phyloP scores from a whole-genome alignment of 92 coral and sea anemone genomes.

The Paramuricea clavata region DNA sequence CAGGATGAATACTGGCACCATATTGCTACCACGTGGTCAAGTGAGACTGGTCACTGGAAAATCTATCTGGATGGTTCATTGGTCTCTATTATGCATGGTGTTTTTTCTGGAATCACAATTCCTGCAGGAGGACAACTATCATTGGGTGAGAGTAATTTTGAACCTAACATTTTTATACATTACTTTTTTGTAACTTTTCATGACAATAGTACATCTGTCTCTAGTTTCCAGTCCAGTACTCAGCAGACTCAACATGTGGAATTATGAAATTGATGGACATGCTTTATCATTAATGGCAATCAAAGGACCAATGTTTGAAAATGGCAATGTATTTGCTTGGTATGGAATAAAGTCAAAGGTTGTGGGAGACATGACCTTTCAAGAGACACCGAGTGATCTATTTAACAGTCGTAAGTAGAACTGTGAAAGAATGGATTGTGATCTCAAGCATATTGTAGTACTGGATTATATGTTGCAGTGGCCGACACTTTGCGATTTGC shows the following conservation, averaged over 20 bases:
- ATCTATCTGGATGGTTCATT: constrained; percentile 15
- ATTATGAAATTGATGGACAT: background rate
- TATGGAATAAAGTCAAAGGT: constrained; percentile 10
- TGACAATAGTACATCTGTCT: background rate
- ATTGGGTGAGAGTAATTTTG: background rate
- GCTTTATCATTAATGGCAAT: background rate
- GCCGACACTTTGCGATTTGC: no score
- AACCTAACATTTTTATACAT: no score
- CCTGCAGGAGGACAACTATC: background rate
- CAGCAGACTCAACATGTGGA: constrained; percentile 23
- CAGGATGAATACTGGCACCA: constrained; percentile 34
- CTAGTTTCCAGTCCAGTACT: background rate
- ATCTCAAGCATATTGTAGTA: background rate
- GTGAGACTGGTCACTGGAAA: background rate
- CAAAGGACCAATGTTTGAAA: constrained; percentile 16
- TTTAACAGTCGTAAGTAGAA: background rate
- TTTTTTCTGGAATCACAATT: background rate
- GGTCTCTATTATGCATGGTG: background rate
- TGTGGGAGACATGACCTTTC: background rate
- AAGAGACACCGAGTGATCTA: constrained; percentile 2
- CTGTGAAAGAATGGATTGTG: background rate
- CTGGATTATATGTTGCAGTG: no score
- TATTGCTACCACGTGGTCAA: background rate
- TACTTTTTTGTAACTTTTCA: no score
- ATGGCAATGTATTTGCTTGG: constrained; percentile 31